Evolutionary conservation across 2,888 invertebrate species (phyloP).

Genomic region (Vanessa cardui): DNA sequence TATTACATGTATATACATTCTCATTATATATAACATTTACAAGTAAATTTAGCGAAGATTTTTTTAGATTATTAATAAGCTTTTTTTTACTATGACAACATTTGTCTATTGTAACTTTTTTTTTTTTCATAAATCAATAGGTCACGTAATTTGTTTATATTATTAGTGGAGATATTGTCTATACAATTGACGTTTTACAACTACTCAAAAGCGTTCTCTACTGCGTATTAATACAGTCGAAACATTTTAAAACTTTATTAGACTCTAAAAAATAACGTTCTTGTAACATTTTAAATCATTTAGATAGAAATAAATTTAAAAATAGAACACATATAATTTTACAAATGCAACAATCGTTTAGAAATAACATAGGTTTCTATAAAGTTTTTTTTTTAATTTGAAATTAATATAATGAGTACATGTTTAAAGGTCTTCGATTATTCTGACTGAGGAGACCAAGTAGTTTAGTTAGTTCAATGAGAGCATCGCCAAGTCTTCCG

Average conservation of each 20-base stretch:
- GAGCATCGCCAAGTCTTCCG: conserved; percentile 70
- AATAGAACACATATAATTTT: no score
- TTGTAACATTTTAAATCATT: background rate
- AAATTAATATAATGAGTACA: background rate
- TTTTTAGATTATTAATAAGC: conserved; percentile 39
- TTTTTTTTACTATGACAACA: conserved; percentile 34
- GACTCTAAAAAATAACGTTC: no score
- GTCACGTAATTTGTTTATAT: background rate
- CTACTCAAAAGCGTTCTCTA: conserved; percentile 19
- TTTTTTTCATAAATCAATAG: conserved; percentile 41
- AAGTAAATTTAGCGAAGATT: conserved; percentile 42
- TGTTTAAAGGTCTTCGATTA: background rate
- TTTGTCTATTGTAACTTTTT: conserved; percentile 43
- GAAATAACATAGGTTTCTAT: no score
- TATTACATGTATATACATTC: conserved; percentile 42
- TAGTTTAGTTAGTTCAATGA: conserved; percentile 45
- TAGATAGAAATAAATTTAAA: no score
- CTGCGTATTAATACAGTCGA: conserved; percentile 6
- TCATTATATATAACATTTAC: conserved; percentile 30
- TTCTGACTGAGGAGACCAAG: background rate
- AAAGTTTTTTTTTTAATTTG: no score
- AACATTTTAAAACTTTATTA: background rate
- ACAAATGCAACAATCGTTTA: no score
- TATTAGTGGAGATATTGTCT: conserved; percentile 62
- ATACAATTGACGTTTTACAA: conserved; percentile 65